Percentiles rank a stretch among this genome's conserved stretches.
Conservation (phyloP, 92 coral and sea anemone species). For the Parazoanthus atlanticus region DNA sequence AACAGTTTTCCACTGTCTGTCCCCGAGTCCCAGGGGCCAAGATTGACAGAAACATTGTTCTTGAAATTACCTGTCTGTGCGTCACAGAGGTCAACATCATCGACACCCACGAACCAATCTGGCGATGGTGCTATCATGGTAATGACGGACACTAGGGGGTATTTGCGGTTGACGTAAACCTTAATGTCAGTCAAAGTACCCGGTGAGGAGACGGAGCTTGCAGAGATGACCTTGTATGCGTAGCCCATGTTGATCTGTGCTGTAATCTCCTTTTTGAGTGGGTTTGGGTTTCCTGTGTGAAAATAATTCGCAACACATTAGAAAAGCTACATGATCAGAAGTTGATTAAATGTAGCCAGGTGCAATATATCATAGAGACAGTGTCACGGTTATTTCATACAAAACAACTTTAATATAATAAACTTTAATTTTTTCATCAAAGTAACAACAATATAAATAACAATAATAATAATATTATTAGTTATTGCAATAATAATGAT, state of each 20-base stretch:
- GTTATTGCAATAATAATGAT: too few relatives aligned
- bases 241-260: slow-evolving; percentile 4
- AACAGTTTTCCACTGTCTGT: slow-evolving; percentile 41
- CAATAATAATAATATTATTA: too few relatives aligned
- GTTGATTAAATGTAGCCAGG: too few relatives aligned
- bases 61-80: not conserved
- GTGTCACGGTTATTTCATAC: too few relatives aligned
- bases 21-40: slow-evolving; percentile 63
- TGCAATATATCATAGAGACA: too few relatives aligned
- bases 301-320: too few relatives aligned
- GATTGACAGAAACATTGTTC: not conserved
- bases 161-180: not conserved
- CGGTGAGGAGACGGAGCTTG: not conserved
- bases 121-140: too few relatives aligned
- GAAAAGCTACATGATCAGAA: too few relatives aligned
- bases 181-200: not conserved
- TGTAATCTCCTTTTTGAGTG: not conserved
- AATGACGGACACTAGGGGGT: slow-evolving; percentile 44
- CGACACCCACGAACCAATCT: slow-evolving; percentile 48
- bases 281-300: slow-evolving; percentile 3
- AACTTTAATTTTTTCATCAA: too few relatives aligned
- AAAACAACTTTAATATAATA: too few relatives aligned
- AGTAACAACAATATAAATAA: too few relatives aligned
- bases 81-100: slow-evolving; percentile 53
- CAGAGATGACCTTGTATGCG: not conserved